Evolutionary conservation across 2,888 invertebrate genomes (phyloP).

Genomic region (Luffia ferchaultella): DNA sequence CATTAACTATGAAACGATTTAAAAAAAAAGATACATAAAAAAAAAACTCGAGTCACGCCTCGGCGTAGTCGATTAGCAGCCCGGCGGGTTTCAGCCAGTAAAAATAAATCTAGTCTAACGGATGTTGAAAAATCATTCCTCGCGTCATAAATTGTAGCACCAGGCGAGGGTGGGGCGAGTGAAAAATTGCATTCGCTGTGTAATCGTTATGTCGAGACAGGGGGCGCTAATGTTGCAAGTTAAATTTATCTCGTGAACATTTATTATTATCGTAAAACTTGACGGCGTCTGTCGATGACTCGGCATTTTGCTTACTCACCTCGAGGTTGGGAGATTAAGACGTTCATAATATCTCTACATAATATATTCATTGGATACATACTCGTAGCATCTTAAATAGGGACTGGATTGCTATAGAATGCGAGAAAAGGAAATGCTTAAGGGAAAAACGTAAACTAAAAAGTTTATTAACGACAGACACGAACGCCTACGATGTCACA

Average conservation of each 20-base stretch:
- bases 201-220: slow-evolving; percentile 48
- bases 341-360: slow-evolving; percentile 4
- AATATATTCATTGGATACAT: too few relatives aligned
- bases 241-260: slow-evolving; percentile 52
- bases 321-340: slow-evolving; percentile 1
- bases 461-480: too few relatives aligned
- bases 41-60: background rate
- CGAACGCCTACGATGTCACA: too few relatives aligned
- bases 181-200: slow-evolving; percentile 54
- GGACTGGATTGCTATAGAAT: too few relatives aligned
- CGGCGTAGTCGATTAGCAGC: background rate
- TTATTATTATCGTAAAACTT: slow-evolving; percentile 37
- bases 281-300: slow-evolving; percentile 29
- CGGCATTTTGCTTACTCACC: slow-evolving; percentile 4
- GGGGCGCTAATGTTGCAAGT: slow-evolving; percentile 56
- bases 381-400: too few relatives aligned
- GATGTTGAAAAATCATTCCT: slow-evolving; percentile 59
- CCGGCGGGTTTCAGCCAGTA: slow-evolving; percentile 35
- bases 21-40: background rate
- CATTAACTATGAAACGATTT: background rate
- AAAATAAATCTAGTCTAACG: slow-evolving; percentile 44
- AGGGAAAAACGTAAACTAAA: too few relatives aligned
- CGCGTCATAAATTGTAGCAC: slow-evolving; percentile 54
- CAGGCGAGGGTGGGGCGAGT: slow-evolving; percentile 42
- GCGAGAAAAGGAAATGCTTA: too few relatives aligned